Evolutionary conservation across 2,888 invertebrate species (phyloP).

Genomic region (Mesoligia furuncula): DNA sequence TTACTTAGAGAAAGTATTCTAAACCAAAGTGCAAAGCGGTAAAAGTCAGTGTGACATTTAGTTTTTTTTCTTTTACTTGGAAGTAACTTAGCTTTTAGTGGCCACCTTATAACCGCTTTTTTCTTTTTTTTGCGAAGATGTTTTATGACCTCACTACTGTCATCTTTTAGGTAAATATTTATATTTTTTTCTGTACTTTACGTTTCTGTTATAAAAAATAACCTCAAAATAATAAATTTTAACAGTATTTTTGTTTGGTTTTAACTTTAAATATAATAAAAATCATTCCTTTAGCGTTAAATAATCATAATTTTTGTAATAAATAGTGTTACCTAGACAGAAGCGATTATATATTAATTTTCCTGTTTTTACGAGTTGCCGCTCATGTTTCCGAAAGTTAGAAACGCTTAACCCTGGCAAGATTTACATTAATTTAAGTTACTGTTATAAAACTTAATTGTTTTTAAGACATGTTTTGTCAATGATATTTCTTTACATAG

Average conservation of each 20-base stretch:
- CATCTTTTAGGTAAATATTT: background rate
- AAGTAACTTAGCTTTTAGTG: slow-evolving; percentile 7
- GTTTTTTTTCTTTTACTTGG: slow-evolving; percentile 34
- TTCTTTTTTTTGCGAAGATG: background rate
- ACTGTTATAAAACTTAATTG: background rate
- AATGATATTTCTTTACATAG: background rate
- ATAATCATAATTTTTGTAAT: background rate
- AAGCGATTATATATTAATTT: background rate
- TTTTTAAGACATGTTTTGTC: background rate
- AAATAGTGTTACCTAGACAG: background rate
- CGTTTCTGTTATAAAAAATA: background rate
- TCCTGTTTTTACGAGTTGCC: background rate
- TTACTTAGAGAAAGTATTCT: slow-evolving; percentile 75
- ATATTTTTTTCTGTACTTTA: too few relatives aligned
- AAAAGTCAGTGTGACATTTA: slow-evolving; percentile 74
- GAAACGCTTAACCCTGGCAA: too few relatives aligned
- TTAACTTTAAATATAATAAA: background rate
- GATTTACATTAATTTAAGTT: background rate
- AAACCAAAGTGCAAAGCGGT: slow-evolving; percentile 71
- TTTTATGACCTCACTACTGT: background rate
- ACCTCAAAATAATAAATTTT: background rate
- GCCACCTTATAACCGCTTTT: background rate
- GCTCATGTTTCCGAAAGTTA: too few relatives aligned
- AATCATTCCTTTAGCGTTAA: background rate
- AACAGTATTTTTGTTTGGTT: background rate